Base-by-base conservation (phyloP, 2,888 invertebrate genomes). In the Leptura quadrifasciata region DNA sequence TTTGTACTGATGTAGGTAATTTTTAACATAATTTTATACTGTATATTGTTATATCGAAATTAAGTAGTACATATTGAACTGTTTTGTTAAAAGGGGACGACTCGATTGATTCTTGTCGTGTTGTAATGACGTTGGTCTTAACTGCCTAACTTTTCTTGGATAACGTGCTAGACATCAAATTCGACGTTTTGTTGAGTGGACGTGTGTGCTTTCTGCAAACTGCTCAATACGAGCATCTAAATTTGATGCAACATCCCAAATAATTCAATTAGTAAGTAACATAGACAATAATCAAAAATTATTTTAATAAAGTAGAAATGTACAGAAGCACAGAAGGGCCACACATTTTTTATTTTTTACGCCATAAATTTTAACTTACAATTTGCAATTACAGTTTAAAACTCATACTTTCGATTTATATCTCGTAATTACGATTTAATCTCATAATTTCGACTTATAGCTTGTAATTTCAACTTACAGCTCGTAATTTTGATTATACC, bases 1-100 rank as follows among this genome's bases (percentile, higher is more conserved):
- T 78, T 80, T 76, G 80, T 78, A 79, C 79, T 80, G 79, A 79
- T 76, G 55, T 69, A 67, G 63, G 31, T 69, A 18, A 75, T 75
- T 65, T 75, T 75, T 70, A 63, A 70, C 21, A 20, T 71, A 70
- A 52, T 64, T 70, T 58, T 71, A 54, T 69, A 63, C 39, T 63
- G 39, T 12, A 24, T 35, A 24, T 60, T 63, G 71, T 73, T 61
- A 65, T 74, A 76, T 71, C 67, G 60, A 76, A 71, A 69, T 24
- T 75, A 68, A 74, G 39, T 76, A 65, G 69, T 72, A 72, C 24
- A 58, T 58, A 20, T 52, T 61, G 35, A 17, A 39, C 20, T 12
- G 58, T 69, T 15, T 64, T 21, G 10, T n/a, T 35, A 17, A 17
- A n/a, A 20, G 57, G 68, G 67, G 54, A 54, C 55, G n/a, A 12